Conservation (phyloP, 1,140 invertebrate species). For the Copidosoma floridanum region DNA sequence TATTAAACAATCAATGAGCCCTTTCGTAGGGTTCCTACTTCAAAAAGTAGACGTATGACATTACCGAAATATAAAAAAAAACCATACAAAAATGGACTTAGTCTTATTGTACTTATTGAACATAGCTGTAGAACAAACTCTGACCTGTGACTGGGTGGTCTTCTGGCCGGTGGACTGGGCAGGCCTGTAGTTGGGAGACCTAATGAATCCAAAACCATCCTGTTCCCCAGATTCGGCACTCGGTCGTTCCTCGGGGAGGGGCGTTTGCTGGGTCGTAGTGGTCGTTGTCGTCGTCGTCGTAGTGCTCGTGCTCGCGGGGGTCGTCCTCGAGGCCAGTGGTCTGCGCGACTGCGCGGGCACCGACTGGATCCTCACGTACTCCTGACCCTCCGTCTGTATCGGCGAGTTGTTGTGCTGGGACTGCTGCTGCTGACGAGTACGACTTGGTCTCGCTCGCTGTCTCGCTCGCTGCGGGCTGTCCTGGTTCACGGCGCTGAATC, state of each 20-base stretch:
- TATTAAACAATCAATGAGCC: too few species aligned
- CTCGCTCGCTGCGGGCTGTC: constrained; percentile 25
- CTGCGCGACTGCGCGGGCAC: constrained; percentile 31
- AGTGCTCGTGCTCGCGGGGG: constrained; percentile 22
- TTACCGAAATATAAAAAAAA: too few species aligned
- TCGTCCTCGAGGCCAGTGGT: constrained; percentile 21
- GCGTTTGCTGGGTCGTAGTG: constrained; percentile 7
- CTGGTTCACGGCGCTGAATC: constrained; percentile 51
- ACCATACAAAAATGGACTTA: too few species aligned
- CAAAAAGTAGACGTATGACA: too few species aligned
- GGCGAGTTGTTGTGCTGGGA: constrained; percentile 35
- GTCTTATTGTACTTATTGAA: too few species aligned
- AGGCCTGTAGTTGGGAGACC: constrained; percentile 42
- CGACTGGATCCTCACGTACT: constrained; percentile 47
- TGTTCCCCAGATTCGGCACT: constrained; percentile 31
- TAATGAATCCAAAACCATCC: constrained; percentile 48
- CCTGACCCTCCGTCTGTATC: constrained; percentile 47
- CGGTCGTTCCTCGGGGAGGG: background rate
- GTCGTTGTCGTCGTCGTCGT: constrained; percentile 22
- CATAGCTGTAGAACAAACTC: too few species aligned
- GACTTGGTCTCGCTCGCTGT: constrained; percentile 31
- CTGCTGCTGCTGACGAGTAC: constrained; percentile 34
- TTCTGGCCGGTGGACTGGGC: constrained; percentile 35
- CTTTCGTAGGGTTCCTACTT: too few species aligned
- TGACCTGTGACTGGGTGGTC: background rate